These are phyloP conservation scores for Cephus pulcher DNA, from an alignment of 2,888 invertebrate species.

Conservation along the genomic window DNA sequence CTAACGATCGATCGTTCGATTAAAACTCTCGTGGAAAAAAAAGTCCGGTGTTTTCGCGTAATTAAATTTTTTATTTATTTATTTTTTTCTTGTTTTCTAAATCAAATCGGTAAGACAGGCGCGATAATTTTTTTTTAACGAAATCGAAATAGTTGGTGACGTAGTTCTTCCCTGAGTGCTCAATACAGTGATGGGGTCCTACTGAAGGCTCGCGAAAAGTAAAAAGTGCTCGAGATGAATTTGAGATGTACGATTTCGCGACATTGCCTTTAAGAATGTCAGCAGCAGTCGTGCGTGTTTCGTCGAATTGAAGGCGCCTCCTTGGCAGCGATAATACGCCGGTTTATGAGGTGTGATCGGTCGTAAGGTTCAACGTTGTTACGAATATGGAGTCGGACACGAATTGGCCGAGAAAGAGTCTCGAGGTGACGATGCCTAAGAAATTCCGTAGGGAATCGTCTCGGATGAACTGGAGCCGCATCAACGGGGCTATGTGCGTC, in stretches of 20 bases:
- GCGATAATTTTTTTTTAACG: no score
- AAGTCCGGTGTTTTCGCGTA: no score
- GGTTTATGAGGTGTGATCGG: neutral
- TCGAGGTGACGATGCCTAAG: constrained; percentile 48
- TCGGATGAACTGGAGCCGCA: constrained; percentile 25
- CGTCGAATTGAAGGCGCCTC: neutral
- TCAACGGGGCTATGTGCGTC: constrained; percentile 56
- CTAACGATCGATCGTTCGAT: no score
- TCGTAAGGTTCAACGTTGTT: no score
- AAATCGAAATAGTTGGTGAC: no score
- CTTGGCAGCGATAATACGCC: neutral
- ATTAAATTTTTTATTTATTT: no score
- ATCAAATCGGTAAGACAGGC: no score
- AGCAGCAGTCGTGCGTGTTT: neutral
- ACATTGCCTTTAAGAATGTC: constrained; percentile 39
- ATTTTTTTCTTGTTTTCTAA: no score
- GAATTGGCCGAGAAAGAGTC: constrained; percentile 39
- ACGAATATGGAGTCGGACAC: constrained; percentile 43
- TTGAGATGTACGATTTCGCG: constrained; percentile 53
- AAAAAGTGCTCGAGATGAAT: constrained; percentile 39
- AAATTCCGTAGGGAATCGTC: constrained; percentile 42
- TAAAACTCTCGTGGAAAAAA: no score
- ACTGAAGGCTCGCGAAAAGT: neutral
- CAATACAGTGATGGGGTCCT: neutral
- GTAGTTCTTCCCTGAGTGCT: no score